A percentile compares a stretch with the other conserved stretches of the same genome.
Evolutionary conservation across 2,113 vertebrate genomes (phyloP).

Genomic region (Anguilla rostrata): DNA sequence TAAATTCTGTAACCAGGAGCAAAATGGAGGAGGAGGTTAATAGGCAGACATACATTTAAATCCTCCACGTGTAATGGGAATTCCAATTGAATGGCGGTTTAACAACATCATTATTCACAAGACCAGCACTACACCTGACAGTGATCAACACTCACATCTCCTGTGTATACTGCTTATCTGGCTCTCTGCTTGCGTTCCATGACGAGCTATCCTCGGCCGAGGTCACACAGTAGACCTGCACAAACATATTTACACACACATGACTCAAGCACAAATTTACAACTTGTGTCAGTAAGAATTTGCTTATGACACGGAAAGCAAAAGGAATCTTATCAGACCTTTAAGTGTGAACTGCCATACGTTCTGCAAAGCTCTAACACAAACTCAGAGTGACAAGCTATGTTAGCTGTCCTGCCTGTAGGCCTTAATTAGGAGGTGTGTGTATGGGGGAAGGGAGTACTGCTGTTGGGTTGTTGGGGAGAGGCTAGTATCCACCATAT

Average conservation of each 20-base stretch:
- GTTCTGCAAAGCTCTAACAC: too few species aligned
- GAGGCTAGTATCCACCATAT: too few species aligned
- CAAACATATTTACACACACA: neutral
- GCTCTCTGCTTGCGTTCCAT: constrained; percentile 68
- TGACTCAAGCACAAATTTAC: neutral
- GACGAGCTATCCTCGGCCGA: constrained; percentile 65
- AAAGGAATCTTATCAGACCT: too few species aligned
- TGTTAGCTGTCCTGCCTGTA: neutral
- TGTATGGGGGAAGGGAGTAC: neutral
- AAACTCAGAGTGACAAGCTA: neutral
- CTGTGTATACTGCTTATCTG: constrained; percentile 63
- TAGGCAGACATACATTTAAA: neutral
- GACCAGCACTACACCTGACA: neutral
- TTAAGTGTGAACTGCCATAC: neutral
- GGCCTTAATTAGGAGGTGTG: neutral
- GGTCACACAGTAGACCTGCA: constrained; percentile 75
- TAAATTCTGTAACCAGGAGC: neutral
- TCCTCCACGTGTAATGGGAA: neutral
- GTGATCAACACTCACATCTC: constrained; percentile 65
- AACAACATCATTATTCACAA: neutral
- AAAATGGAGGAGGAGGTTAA: neutral
- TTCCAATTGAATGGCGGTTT: too few species aligned
- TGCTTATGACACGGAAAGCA: too few species aligned
- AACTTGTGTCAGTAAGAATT: neutral
- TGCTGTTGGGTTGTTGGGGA: neutral